These are phyloP conservation scores for Gavia stellata DNA, from an alignment of 2,113 vertebrate species.

Conservation along the genomic window DNA sequence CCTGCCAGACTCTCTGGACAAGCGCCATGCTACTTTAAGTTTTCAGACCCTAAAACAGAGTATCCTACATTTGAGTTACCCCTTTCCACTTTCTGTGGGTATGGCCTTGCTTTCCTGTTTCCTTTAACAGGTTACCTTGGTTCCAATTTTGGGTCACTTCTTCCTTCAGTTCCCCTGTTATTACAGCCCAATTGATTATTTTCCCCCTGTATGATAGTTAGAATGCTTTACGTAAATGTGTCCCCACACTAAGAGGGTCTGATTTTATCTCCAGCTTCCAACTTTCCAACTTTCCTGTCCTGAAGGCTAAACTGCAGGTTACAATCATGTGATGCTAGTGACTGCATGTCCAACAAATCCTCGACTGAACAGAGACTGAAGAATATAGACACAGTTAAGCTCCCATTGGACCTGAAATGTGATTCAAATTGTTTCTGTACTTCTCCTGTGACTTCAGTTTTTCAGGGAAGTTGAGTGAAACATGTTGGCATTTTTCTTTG, in stretches of 20 bases:
- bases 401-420: background rate
- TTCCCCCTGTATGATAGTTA: background rate
- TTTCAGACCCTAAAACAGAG: background rate
- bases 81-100: background rate
- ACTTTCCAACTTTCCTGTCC: background rate
- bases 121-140: background rate
- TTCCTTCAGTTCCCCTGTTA: background rate
- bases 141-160: background rate
- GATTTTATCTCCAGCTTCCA: background rate
- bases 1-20: background rate
- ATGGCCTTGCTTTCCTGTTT: background rate
- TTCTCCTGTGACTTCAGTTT: background rate
- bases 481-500: background rate
- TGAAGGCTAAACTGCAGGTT: background rate
- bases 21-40: background rate
- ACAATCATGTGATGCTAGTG: background rate
- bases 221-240: background rate
- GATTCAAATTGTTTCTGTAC: background rate
- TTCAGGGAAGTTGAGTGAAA: background rate
- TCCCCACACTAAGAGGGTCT: background rate
- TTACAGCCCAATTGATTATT: background rate
- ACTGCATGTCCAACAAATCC: background rate
- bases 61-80: too few relatives aligned
- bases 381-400: background rate
- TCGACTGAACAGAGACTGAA: background rate